Evolutionary conservation across 92 coral and sea anemone species (phyloP), one percentile per base, ranked within the genome.

Genomic region (Virgularia gustaviana): DNA sequence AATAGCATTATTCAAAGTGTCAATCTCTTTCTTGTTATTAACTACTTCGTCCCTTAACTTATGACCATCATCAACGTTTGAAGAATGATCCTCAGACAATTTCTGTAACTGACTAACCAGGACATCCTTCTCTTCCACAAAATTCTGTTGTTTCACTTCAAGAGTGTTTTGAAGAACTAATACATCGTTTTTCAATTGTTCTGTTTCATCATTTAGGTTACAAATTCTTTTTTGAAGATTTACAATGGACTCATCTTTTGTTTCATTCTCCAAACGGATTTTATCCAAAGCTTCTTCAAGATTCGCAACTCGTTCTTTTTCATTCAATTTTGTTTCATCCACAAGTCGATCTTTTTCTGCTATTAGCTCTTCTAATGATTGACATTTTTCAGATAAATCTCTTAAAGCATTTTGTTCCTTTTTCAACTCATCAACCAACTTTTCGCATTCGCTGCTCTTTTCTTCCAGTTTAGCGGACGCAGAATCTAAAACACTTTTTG

Each of bases 191-290:
- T 72, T 79, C 39, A 64, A 89, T 42, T 82, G 80, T 54, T 87
- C 85, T 65, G 87, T 37, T 28, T 87, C 96, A 37, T 85, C 74
- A 27, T 87, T 86, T 35, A 82, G 76, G 39, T 65, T 55, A 20
- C 28, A 49, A 29, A 83, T 42, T 1, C 41, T 52, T 19, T 84
- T 83, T 20, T 53, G 78, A 18, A 57, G 80, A 34, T 78, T 57
- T n/a, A 51, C 44, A 47, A 89, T 34, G 32, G 75, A 81, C 36
- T 57, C 39, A 9, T 77, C 79, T 58, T 83, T 86, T 11, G 58
- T 61, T 36, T 79, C 78, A 36, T 49, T 60, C 49, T 74, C 67
- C 61, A 72, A 75, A 35, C 78, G 72, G 15, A 80, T 32, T 16
- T 44, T 70, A 24, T 83, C 78, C 15, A 86, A 41, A 22, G 49